Base-by-base conservation (phyloP, 2,797 vertebrate genomes). In the Tinamus major region DNA sequence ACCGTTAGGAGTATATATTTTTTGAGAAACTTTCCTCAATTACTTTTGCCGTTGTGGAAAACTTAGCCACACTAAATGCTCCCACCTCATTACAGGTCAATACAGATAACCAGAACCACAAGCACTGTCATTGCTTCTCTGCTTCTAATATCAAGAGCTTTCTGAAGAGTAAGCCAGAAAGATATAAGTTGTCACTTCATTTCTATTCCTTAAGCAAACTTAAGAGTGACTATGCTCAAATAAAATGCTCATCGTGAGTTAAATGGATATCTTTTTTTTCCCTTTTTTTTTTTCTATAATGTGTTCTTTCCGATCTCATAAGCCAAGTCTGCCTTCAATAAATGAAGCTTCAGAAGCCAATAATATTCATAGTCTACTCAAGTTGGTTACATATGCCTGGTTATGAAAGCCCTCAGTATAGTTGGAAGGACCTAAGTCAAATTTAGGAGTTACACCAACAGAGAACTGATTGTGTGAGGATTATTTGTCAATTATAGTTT, bases 141-240 rank as follows among this genome's bases (percentile, higher is more conserved):
- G 4, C 63, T 75, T 86, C 31, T 64, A 35, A 87, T 72, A 63
- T 11, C 14, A 63, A 41, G n/a, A 62, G 3, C 3, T 11, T 89
- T 70, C 59, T 14, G 33, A 15, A 87, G 13, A 81, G n/a, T 18
- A 59, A 64, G 8, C 55, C 37, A 75, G 17, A 67, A 53, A 75
- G 19, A 67, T 39, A 41, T 27, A 89, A 84, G 62, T 27, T 79
- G 17, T 26, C 31, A 39, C 41, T 76, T 72, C 1, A 76, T 67
- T 86, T 88, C 39, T 19, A 63, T 44, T 89, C 13, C 11, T 89
- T 39, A 51, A 76, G 18, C 12, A 86, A 76, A 76, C 19, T 81
- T 79, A 68, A 35, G 87, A 87, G 65, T 26, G 49, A 24, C 1
- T 15, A 6, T 27, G 16, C 27, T 75, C 23, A 31, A 21, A 59